Base-by-base conservation (phyloP, 1,140 invertebrate genomes). In the Platyura marginata region DNA sequence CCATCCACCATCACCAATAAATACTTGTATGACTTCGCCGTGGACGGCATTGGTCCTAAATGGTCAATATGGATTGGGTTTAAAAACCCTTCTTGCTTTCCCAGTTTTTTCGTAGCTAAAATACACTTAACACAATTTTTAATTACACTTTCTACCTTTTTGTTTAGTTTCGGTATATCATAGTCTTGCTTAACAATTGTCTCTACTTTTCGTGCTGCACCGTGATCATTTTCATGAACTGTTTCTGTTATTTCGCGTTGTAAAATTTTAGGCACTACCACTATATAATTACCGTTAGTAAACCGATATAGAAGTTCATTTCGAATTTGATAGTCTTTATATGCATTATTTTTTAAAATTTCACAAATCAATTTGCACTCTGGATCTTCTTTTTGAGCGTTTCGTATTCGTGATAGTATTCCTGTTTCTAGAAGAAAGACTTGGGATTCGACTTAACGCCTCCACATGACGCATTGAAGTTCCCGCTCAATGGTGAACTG, bases 11-110 rank as follows among this genome's bases (percentile, higher is more conserved):
- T n/a, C n/a, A n/a, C n/a, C n/a, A n/a, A n/a, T n/a, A n/a, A n/a
- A n/a, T 64, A 50, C 22, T 56, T 53, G 42, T 67, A 66, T 8
- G 47, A 47, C 33, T 66, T 66, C 9, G 48, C 48, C 0, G 57
- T 58, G 5, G 48, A 32, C 15, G 47, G 41, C 18, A 64, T 40
- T 3, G 62, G 61, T 36, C 65, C 63, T 1, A 48, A 16, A 18
- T 49, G 42, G 33, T 50, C 48, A 15, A 47, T 34, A 22, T 50
- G 45, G 6, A 62, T 51, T 0, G 52, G 48, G 23, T 54, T 32
- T n/a, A 62, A 34, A 6, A 48, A 47, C 9, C 59, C 62, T 47
- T 66, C 57, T 44, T 57, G 49, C 46, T 63, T 65, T n/a, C 64
- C 62, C 42, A 41, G 36, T 20, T 56, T 61, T 18, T 41, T 36